Conservation (phyloP, 2,888 invertebrate genomes). For the Steinernema hermaphroditum region DNA sequence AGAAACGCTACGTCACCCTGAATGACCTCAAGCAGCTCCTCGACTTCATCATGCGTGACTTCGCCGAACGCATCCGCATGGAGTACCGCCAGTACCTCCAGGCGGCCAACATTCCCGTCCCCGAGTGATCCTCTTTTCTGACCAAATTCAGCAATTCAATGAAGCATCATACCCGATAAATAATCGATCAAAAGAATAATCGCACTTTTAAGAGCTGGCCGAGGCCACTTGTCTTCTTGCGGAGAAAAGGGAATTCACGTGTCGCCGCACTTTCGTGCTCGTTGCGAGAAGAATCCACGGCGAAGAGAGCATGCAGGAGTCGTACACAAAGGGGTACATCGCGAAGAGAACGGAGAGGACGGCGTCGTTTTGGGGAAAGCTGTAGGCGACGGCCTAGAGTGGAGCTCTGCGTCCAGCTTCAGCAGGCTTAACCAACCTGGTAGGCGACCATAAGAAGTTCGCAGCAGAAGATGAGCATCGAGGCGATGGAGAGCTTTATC, state of each 20-base stretch:
- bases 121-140: too few relatives aligned
- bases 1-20: conserved; percentile 32
- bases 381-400: too few relatives aligned
- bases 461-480: background rate
- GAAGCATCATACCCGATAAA: too few relatives aligned
- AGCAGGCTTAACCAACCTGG: background rate
- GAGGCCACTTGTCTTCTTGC: too few relatives aligned
- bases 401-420: background rate
- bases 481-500: background rate
- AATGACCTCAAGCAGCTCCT: conserved; percentile 33
- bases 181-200: too few relatives aligned
- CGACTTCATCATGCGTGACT: conserved; percentile 33
- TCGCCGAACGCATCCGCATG: conserved; percentile 32
- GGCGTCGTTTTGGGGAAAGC: background rate
- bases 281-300: background rate
- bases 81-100: conserved; percentile 32
- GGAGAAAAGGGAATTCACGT: too few relatives aligned
- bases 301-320: background rate
- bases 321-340: background rate
- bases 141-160: too few relatives aligned
- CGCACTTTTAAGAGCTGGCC: too few relatives aligned
- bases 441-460: background rate
- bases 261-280: background rate
- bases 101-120: conserved; percentile 32
- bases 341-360: background rate